Base-by-base conservation (phyloP, 2,797 vertebrate species). In the Varecia variegata region DNA sequence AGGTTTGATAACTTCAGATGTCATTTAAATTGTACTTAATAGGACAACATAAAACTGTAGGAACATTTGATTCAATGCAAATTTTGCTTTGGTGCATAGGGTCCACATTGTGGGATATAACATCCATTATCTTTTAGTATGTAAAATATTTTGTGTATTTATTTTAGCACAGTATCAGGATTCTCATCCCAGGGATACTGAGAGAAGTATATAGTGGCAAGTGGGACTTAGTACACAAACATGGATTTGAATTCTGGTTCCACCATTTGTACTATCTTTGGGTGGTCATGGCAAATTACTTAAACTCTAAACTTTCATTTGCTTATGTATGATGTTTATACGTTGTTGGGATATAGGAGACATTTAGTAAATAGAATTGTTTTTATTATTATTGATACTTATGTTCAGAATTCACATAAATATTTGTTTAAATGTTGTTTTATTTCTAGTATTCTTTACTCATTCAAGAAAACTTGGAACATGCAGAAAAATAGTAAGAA, bases 271-370 rank as follows among this genome's bases (percentile, higher is more conserved):
- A 17, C 12, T 47, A 2, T 65, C 35, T 84, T 23, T 84, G 45
- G 32, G n/a, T 93, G 32, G 71, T 52, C 15, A 43, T 67, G 43
- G 30, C 58, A 79, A 84, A 52, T 93, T 79, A 80, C n/a, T 92
- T 94, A 87, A 76, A 56, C 35, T 65, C 40, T 90, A 68, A 88
- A 43, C 70, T 81, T 94, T 27, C 30, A 50, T 93, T 96, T 95
- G 50, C 43, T 74, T 95, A 20, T 85, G 13, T 73, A 15, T 97
- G 73, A 81, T 80, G 30, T 50, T 8, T 87, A 25, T 54, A 62
- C 6, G 45, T 45, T 86, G 11, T 83, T 70, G 32, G 13, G 38
- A 79, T 67, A 52, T 45, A 73, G 81, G 65, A 86, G 43, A 73
- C 30, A 91, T 70, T 93, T 27, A 92, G 18, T 96, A 89, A 76